These are phyloP conservation scores for Hyppa rectilinea DNA, from an alignment of 2,888 invertebrate species.

Conservation along the genomic window DNA sequence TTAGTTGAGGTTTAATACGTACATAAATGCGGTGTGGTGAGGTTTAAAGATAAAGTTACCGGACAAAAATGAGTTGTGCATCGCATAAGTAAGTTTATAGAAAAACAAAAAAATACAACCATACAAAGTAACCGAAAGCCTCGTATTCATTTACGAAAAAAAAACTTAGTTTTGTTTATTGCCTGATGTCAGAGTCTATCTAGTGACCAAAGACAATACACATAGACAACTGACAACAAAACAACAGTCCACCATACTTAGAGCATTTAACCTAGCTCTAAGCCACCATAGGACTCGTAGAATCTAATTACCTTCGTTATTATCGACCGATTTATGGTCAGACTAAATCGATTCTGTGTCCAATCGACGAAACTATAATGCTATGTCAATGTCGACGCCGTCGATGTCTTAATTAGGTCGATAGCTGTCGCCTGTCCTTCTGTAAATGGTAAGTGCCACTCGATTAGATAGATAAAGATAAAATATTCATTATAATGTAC, in stretches of 20 bases:
- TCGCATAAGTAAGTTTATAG: not conserved
- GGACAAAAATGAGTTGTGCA: not conserved
- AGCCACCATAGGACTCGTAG: not conserved
- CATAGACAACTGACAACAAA: no score
- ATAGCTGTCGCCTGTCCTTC: constrained; percentile 34
- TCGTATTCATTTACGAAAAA: no score
- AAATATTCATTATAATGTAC: no score
- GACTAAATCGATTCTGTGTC: constrained; percentile 38
- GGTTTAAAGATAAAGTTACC: not conserved
- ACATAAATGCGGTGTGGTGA: not conserved
- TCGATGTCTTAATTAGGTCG: constrained; percentile 51
- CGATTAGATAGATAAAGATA: no score
- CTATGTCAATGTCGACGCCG: constrained; percentile 31
- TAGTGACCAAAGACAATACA: no score
- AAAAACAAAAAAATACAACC: no score
- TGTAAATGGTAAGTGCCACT: constrained; percentile 13
- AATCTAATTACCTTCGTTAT: constrained; percentile 1
- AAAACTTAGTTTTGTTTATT: no score
- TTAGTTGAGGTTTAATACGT: not conserved
- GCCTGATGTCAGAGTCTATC: no score
- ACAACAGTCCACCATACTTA: no score
- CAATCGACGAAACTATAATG: constrained; percentile 28
- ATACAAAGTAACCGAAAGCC: no score
- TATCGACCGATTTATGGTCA: constrained; percentile 24
- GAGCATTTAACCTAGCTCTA: no score